Percentiles rank a stretch among this genome's conserved stretches.
Conservation (phyloP, 2,797 vertebrate species). For the Rhinichthys osculus region DNA sequence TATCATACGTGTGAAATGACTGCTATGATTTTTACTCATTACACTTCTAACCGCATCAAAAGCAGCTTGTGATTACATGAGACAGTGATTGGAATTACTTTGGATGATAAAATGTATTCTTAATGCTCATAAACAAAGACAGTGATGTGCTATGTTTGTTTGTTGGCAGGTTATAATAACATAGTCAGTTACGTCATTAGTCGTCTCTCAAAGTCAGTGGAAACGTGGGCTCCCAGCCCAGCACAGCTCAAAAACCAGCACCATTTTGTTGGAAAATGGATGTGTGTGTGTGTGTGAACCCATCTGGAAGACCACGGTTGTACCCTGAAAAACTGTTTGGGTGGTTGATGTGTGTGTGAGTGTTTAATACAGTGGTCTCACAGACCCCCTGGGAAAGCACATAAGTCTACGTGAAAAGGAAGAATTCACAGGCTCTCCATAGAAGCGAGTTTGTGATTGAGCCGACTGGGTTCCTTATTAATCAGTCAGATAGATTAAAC, state of each 20-base stretch:
- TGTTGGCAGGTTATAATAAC: conserved; percentile 10
- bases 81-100: background rate
- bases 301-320: background rate
- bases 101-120: conserved; percentile 1
- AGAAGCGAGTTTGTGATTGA: conserved; percentile 75
- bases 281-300: background rate
- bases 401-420: conserved; percentile 77
- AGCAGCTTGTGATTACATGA: conserved; percentile 15
- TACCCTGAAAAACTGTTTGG: conserved; percentile 28
- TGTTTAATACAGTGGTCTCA: conserved; percentile 57
- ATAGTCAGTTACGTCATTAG: background rate
- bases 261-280: background rate
- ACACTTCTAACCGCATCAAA: conserved; percentile 26
- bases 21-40: conserved; percentile 31
- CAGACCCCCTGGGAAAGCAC: conserved; percentile 68
- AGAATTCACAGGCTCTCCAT: conserved; percentile 79
- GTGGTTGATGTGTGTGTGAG: conserved; percentile 54
- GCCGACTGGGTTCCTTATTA: conserved; percentile 80
- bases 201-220: conserved; percentile 8
- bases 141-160: conserved; percentile 22
- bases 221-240: background rate
- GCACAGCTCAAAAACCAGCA: background rate
- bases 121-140: conserved; percentile 9
- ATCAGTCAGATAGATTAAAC: conserved; percentile 84
- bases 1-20: conserved; percentile 17